A percentile compares a stretch with the other conserved stretches of the same genome.
Conservation (phyloP, 64 coral and sea anemone species). For the Pocillopora damicornis region DNA sequence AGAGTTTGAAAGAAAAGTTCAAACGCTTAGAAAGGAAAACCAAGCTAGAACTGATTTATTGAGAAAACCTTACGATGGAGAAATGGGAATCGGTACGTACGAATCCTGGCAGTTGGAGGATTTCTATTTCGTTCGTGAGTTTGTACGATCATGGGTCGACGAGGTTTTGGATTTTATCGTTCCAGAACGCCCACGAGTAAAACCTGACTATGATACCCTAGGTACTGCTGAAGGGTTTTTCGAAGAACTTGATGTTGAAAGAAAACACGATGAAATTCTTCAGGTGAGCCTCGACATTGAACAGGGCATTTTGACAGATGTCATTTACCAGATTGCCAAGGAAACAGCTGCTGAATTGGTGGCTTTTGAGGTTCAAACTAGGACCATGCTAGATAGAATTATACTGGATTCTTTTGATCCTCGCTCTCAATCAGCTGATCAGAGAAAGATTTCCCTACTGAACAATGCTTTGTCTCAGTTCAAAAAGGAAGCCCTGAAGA, state of each 20-base stretch:
- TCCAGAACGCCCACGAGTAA: constrained; percentile 20
- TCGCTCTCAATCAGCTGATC: not conserved
- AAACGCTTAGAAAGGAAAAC: constrained; percentile 34
- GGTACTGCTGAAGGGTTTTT: constrained; percentile 44
- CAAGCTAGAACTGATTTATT: constrained; percentile 33
- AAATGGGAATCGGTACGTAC: constrained; percentile 79
- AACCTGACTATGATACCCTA: not conserved
- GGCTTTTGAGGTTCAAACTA: constrained; percentile 52
- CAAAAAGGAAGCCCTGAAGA: constrained; percentile 60
- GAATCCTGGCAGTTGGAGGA: constrained; percentile 93
- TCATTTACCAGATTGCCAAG: not conserved
- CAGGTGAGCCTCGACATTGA: constrained; percentile 16
- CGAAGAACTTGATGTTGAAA: constrained; percentile 51
- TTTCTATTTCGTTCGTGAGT: constrained; percentile 82
- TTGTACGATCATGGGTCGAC: constrained; percentile 68
- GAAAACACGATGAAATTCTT: constrained; percentile 9
- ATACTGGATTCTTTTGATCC: constrained; percentile 4
- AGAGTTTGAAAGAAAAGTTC: constrained; percentile 51
- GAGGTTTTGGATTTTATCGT: constrained; percentile 74
- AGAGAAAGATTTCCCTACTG: constrained; percentile 40
- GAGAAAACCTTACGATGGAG: constrained; percentile 65
- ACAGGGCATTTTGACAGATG: constrained; percentile 20
- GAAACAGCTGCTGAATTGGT: constrained; percentile 37
- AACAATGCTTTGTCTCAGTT: constrained; percentile 51
- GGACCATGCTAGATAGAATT: constrained; percentile 40